Conservation (phyloP, 1,140 invertebrate genomes). For the Diachasmimorpha longicaudata region DNA sequence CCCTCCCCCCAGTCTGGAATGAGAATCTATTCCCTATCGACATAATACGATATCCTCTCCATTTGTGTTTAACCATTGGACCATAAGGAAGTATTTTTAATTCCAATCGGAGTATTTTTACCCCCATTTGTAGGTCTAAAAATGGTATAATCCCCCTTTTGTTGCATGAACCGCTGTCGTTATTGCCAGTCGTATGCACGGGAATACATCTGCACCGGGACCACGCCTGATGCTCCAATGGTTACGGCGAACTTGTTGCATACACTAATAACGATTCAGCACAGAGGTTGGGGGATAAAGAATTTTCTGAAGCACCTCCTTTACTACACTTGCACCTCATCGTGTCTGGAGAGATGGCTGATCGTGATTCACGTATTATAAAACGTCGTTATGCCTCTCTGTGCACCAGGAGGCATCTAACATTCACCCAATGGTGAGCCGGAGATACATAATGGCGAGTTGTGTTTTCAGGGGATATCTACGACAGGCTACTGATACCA, state of each 20-base stretch:
- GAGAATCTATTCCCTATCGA: too few relatives aligned
- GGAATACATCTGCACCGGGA: background rate
- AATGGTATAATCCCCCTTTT: background rate
- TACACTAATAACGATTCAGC: slow-evolving; percentile 24
- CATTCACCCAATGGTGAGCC: background rate
- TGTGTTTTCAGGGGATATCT: background rate
- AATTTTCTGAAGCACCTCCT: slow-evolving; percentile 12
- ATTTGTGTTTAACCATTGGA: slow-evolving; percentile 26
- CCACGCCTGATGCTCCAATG: background rate
- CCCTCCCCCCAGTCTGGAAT: too few relatives aligned
- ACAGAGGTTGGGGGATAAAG: background rate
- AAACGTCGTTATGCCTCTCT: too few relatives aligned
- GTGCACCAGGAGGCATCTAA: background rate
- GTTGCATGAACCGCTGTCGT: background rate
- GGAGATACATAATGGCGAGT: background rate
- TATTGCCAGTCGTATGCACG: background rate
- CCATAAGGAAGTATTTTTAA: slow-evolving; percentile 26
- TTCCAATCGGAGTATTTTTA: slow-evolving; percentile 22
- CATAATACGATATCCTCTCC: too few relatives aligned
- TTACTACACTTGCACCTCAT: background rate
- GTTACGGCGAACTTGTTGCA: slow-evolving; percentile 9
- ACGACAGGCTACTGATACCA: background rate
- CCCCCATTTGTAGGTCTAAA: slow-evolving; percentile 26
- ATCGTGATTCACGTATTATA: background rate
- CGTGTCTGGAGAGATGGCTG: background rate